Percentiles rank a stretch among this genome's conserved stretches.
phyloP scores from a whole-genome alignment of 2,113 vertebrate species.

The Amblyopsis rosae region DNA sequence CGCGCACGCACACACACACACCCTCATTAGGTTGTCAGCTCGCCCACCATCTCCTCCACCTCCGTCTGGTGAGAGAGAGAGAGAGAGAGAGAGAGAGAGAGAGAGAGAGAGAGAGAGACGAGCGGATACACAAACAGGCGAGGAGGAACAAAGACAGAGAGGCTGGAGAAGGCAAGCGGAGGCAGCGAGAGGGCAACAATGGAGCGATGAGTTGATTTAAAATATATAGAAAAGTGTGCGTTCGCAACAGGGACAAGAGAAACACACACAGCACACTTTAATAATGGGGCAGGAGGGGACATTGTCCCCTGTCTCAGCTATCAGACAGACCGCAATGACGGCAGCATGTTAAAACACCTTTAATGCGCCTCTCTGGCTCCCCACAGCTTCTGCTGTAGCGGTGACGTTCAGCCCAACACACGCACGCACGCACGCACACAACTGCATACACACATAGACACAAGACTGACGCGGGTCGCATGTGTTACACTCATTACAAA shows the following conservation, averaged over 20 bases:
- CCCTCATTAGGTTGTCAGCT: slow-evolving; percentile 45
- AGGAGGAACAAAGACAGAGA: not conserved
- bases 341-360: slow-evolving; percentile 69
- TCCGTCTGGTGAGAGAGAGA: not conserved
- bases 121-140: not conserved
- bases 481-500: too few relatives aligned
- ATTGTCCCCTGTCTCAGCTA: slow-evolving; percentile 28
- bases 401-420: slow-evolving; percentile 1
- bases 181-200: not conserved
- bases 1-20: slow-evolving; percentile 34
- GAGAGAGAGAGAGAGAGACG: not conserved
- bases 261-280: not conserved
- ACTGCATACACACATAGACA: slow-evolving; percentile 22
- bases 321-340: slow-evolving; percentile 68
- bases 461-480: not conserved
- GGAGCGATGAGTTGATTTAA: not conserved
- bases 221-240: not conserved
- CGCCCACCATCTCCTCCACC: not conserved
- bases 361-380: slow-evolving; percentile 64
- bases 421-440: slow-evolving; percentile 42
- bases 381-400: slow-evolving; percentile 64
- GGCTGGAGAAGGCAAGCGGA: not conserved
- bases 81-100: not conserved
- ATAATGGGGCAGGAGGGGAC: not conserved
- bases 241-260: not conserved